These are phyloP conservation scores for Tragelaphus oryx DNA, from an alignment of 2,797 vertebrate genomes.

Conservation along the genomic window DNA sequence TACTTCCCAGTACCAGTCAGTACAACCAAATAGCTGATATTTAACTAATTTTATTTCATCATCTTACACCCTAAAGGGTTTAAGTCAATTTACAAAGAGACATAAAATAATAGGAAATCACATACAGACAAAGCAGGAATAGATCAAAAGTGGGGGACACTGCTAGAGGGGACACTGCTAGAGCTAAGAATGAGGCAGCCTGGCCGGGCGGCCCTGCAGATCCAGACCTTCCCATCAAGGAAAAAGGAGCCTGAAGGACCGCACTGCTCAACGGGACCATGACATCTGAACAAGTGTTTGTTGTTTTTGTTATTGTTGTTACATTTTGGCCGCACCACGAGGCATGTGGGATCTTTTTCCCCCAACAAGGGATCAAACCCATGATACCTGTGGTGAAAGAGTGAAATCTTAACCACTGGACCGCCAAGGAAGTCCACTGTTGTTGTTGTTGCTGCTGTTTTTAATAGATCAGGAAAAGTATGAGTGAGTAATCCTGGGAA, in stretches of 20 bases:
- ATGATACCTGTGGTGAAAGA: not conserved
- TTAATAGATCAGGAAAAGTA: not conserved
- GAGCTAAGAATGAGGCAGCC: not conserved
- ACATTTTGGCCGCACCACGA: not conserved
- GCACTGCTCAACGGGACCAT: not conserved
- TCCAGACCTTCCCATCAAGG: not conserved
- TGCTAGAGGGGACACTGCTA: too few relatives aligned
- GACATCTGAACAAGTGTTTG: not conserved
- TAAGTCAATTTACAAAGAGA: not conserved
- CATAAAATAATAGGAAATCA: not conserved
- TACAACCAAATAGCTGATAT: not conserved
- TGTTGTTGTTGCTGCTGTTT: not conserved
- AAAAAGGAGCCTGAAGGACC: not conserved
- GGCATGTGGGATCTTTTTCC: not conserved
- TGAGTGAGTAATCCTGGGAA: not conserved
- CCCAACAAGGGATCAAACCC: not conserved
- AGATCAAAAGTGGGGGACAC: not conserved
- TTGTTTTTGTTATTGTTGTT: not conserved
- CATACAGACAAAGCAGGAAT: not conserved
- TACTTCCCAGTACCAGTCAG: not conserved
- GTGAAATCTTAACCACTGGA: not conserved
- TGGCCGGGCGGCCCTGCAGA: accelerated
- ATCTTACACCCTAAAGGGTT: not conserved
- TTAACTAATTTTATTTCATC: not conserved
- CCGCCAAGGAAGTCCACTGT: not conserved